A percentile compares a stretch with the other conserved stretches of the same genome.
These are phyloP conservation scores for Ligdia adustata DNA, from an alignment of 2,888 invertebrate species.

Conservation along the genomic window DNA sequence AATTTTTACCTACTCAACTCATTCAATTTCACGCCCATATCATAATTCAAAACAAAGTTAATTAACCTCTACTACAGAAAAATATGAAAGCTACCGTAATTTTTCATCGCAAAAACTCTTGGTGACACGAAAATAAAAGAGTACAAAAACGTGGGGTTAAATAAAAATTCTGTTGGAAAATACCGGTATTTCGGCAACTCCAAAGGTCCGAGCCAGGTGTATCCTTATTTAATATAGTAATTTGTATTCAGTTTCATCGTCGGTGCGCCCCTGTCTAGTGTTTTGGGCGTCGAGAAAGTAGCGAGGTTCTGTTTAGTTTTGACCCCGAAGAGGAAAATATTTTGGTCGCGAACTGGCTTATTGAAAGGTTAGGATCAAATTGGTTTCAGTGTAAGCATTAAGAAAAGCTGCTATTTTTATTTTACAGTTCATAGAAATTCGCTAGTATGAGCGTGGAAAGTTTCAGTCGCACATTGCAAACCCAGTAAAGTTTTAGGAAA, in stretches of 20 bases:
- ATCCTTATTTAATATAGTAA: slow-evolving; percentile 35
- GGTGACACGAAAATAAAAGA: slow-evolving; percentile 29
- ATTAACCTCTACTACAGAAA: slow-evolving; percentile 19
- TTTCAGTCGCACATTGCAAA: too few species aligned
- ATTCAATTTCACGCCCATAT: background rate
- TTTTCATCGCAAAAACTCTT: slow-evolving; percentile 14
- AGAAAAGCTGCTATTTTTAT: background rate
- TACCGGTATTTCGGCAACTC: slow-evolving; percentile 20
- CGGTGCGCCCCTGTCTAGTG: too few species aligned
- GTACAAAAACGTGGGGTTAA: slow-evolving; percentile 20
- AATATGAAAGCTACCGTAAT: slow-evolving; percentile 6
- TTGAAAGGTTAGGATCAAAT: too few species aligned
- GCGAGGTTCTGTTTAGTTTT: slow-evolving; percentile 28
- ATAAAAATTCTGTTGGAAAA: slow-evolving; percentile 26
- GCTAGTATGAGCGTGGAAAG: too few species aligned
- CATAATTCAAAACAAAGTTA: slow-evolving; percentile 10
- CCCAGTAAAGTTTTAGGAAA: too few species aligned
- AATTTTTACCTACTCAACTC: too few species aligned
- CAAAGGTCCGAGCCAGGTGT: slow-evolving; percentile 22
- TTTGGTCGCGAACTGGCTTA: slow-evolving; percentile 16
- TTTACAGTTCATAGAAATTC: background rate
- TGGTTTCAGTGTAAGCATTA: too few species aligned
- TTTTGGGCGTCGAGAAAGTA: too few species aligned
- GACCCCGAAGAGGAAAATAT: slow-evolving; percentile 18
- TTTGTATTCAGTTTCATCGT: slow-evolving; percentile 34